Evolutionary conservation across 2,888 invertebrate species (phyloP), one percentile per base, ranked within the genome.

Genomic region (Dione vanillae): DNA sequence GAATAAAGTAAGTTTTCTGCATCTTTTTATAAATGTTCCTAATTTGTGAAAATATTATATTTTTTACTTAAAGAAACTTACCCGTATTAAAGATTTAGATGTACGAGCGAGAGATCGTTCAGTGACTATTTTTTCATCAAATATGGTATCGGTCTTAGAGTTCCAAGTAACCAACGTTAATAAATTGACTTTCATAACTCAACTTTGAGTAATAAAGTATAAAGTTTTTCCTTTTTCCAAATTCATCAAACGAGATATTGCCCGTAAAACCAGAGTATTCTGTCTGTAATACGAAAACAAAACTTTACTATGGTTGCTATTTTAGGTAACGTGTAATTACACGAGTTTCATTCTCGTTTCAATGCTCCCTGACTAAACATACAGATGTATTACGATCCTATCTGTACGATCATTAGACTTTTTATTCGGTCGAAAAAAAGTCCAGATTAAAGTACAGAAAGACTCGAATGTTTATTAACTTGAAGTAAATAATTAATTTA

Each of bases 141-240:
- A 82, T 0, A 80, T 81, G 20, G 88, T 83, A 70, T 92, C 88
- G 3, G 87, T 90, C 67, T 80, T 87, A 0, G 86, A 95, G 52
- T 94, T 83, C 86, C 95, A 94, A n/a, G 76, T 94, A 85, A 67
- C 95, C 94, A 72, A 93, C 86, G 75, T 91, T 89, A 74, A 91
- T 85, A 79, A 94, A 94, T 69, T 95, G 81, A 84, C 96, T 95
- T 65, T 95, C 85, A 77, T 79, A 82, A 74, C 83, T 85, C 54
- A 92, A 76, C 80, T 91, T 92, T 7, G 91, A 91, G 76, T 96
- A 92, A 84, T 95, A 90, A 72, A 96, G 76, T 58, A 88, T 90
- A 80, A 96, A 94, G 82, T 95, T 86, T 73, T 89, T 89, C 79
- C 96, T 85, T 82, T 95, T 94, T 51, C 98, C 97, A 73, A 94